Base-by-base conservation (phyloP, 2,113 vertebrate species). In the Amphiprion percula region DNA sequence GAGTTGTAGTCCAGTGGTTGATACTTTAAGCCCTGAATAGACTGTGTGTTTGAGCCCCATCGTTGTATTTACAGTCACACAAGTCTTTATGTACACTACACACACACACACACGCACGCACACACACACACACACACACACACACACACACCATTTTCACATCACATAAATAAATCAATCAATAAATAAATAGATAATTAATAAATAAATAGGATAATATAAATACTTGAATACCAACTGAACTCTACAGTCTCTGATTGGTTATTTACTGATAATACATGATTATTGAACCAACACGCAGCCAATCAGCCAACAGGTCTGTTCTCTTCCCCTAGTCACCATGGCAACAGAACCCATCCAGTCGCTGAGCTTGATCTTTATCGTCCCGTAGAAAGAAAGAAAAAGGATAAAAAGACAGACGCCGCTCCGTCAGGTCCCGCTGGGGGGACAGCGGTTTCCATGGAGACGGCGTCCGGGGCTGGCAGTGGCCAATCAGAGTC, bases 401-500 rank as follows among this genome's bases (percentile, higher is more conserved):
- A 68, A 75, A 69, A 52, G 24, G 0, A 23, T 28, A 65, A 67
- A 79, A 82, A 69, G 41, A 68, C 37, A 26, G 55, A 46, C 33
- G 24, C 37, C 50, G 49, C 55, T 47, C 56, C 17, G 0, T 65
- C 26, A n/a, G 59, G 49, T 58, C 15, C 19, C 33, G 10, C 61
- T 21, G 2, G 39, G 16, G 21, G 8, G 10, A 19, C 1, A 4
- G 17, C 0, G 26, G 73, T 77, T 65, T 61, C 52, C 23, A n/a
- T 49, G 78, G 65, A 67, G 68, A 69, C 5, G 0, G 21, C 1
- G 11, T 10, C 46, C 1, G 2, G 5, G 15, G 19, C 49, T 14
- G 19, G 28, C 54, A 53, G 56, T 4, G 52, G 26, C 67, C 79
- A 68, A 92, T 94, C 95, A 97, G 92, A 97, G 96, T 88, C 96